Base-by-base conservation (phyloP, 2,113 vertebrate species). In the Seriola quinqueradiata region DNA sequence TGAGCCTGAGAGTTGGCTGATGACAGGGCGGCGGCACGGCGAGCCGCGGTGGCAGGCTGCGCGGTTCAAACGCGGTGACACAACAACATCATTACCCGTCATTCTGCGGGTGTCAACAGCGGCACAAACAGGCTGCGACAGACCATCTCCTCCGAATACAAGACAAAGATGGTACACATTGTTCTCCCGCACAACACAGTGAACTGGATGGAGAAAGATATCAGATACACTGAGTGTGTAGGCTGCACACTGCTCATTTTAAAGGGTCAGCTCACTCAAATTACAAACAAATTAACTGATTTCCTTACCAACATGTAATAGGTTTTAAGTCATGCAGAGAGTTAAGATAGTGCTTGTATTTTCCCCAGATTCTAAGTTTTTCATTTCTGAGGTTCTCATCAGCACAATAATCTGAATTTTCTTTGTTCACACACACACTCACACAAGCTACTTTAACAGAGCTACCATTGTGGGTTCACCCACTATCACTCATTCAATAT, bases 81-180 rank as follows among this genome's bases (percentile, higher is more conserved):
- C 44, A 64, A 77, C 44, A 54, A 83, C 83, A 83, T 85, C 59
- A 65, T 89, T 83, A 79, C 70, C 83, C 76, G 44, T 84, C 76
- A 82, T 70, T 63, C 63, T 13, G 13, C 19, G 2, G 72, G 57
- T 86, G 85, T 75, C 83, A 69, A 66, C 36, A 7, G 17, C 34
- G 54, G 28, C 48, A 72, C 59, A 70, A 75, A 77, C 50, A 72
- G 14, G 44, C 69, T 21, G 40, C 8, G 21, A 79, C 74, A 50
- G 40, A 59, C 4, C 13, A 19, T 69, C 69, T 84, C 55, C 50
- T 76, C 19, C 25, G 21, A 63, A 65, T 10, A 12, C 60, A 72
- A 68, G 79, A 75, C 85, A 89, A 69, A 70, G 14, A 57, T 21
- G 61, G 59, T 77, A 42, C n/a, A 19, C 12, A 60, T 16, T 66